These are phyloP conservation scores for Numida meleagris DNA, from an alignment of 2,113 vertebrate genomes.

Conservation along the genomic window DNA sequence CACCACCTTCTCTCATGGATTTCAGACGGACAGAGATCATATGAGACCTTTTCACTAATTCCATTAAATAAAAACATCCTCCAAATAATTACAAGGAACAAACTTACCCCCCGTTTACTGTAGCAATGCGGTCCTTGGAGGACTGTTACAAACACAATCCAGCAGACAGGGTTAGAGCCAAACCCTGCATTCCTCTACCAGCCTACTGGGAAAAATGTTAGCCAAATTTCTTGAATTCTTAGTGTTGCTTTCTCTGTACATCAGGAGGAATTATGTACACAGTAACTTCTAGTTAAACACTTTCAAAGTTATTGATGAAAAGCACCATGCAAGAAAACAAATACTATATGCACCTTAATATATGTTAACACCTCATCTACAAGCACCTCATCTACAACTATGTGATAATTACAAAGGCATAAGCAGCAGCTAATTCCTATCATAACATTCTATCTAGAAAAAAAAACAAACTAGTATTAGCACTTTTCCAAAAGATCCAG, in stretches of 20 bases:
- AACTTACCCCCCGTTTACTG: not conserved
- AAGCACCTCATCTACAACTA: not conserved
- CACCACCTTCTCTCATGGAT: not conserved
- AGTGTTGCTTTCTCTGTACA: not conserved
- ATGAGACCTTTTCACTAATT: not conserved
- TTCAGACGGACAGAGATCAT: not conserved
- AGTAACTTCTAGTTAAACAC: not conserved
- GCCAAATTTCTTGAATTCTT: not conserved
- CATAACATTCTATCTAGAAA: not conserved
- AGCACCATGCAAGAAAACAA: not conserved
- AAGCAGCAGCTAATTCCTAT: constrained; percentile 9
- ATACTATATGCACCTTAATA: not conserved
- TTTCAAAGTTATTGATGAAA: not conserved
- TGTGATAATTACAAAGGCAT: not conserved
- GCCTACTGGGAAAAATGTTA: not conserved
- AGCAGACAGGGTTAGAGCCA: not conserved
- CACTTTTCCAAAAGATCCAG: not conserved
- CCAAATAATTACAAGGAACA: not conserved
- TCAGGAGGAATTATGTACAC: not conserved
- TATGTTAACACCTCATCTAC: not conserved
- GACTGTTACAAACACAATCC: not conserved
- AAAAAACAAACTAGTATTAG: not conserved
- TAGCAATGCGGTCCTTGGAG: not conserved
- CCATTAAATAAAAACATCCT: not conserved
- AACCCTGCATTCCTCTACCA: not conserved